phyloP scores from a whole-genome alignment of 2,797 vertebrate genomes.

The Tenualosa ilisha region DNA sequence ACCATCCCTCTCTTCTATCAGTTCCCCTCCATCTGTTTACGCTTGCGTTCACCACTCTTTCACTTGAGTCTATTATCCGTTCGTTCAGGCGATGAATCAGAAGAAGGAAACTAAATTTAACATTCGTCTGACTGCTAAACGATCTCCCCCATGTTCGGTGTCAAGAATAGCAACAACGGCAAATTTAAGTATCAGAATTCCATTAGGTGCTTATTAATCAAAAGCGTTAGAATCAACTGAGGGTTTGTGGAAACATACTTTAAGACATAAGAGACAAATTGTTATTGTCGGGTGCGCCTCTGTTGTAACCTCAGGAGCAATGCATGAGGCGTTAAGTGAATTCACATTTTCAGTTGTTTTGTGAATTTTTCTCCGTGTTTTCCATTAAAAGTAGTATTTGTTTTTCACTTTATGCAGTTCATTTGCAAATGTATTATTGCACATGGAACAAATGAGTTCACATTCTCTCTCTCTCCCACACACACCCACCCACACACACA shows the following conservation, averaged over 20 bases:
- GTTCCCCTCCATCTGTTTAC: conserved; percentile 10
- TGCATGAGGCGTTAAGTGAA: conserved; percentile 2
- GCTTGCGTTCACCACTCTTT: neutral
- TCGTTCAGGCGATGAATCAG: neutral
- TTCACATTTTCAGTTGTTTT: conserved; percentile 10
- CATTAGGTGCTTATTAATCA: conserved; percentile 1
- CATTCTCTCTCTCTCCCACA: neutral
- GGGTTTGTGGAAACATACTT: neutral
- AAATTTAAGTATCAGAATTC: conserved; percentile 1
- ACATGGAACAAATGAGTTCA: neutral
- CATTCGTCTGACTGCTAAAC: neutral
- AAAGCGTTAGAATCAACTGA: neutral
- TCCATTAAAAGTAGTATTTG: conserved; percentile 41
- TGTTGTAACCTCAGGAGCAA: neutral
- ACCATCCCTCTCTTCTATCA: conserved; percentile 23
- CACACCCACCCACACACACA: neutral
- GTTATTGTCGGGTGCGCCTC: neutral
- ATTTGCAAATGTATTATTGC: conserved; percentile 20
- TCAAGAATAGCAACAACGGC: conserved; percentile 3
- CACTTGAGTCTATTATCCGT: neutral
- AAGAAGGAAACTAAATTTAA: conserved; percentile 1
- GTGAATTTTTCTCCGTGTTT: neutral
- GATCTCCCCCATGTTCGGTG: neutral
- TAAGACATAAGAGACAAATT: neutral
- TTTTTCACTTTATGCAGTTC: conserved; percentile 34